phyloP scores from a whole-genome alignment of 2,797 vertebrate species.

The Australoheros facetus region DNA sequence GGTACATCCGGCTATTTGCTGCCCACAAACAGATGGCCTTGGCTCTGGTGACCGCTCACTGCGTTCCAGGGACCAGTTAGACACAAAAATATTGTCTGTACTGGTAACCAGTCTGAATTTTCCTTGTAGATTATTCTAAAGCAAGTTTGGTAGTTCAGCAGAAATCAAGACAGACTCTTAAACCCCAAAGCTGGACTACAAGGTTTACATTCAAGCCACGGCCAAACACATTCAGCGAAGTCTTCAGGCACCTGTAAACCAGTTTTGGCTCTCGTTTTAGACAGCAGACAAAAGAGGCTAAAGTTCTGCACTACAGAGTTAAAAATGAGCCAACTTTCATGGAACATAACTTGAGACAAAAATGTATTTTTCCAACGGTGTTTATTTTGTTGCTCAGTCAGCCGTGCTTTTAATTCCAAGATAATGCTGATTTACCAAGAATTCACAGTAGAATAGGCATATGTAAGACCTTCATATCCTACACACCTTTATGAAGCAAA shows the following conservation, averaged over 20 bases:
- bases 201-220: not conserved
- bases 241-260: not conserved
- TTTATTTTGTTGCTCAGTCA: not conserved
- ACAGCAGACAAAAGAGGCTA: not conserved
- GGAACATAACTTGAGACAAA: not conserved
- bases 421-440: not conserved
- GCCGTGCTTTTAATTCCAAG: not conserved
- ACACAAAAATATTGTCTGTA: not conserved
- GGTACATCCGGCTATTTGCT: not conserved
- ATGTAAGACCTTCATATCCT: not conserved
- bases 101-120: not conserved
- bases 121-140: not conserved
- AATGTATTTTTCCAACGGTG: not conserved
- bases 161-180: not conserved
- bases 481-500: not conserved
- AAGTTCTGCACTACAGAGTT: not conserved
- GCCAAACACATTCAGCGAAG: not conserved
- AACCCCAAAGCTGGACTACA: not conserved
- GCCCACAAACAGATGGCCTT: not conserved
- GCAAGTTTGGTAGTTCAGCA: not conserved
- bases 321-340: not conserved
- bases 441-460: not conserved
- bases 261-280: not conserved
- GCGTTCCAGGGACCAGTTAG: not conserved
- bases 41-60: not conserved